phyloP scores from a whole-genome alignment of 2,113 vertebrate species.

The Tor tambroides region DNA sequence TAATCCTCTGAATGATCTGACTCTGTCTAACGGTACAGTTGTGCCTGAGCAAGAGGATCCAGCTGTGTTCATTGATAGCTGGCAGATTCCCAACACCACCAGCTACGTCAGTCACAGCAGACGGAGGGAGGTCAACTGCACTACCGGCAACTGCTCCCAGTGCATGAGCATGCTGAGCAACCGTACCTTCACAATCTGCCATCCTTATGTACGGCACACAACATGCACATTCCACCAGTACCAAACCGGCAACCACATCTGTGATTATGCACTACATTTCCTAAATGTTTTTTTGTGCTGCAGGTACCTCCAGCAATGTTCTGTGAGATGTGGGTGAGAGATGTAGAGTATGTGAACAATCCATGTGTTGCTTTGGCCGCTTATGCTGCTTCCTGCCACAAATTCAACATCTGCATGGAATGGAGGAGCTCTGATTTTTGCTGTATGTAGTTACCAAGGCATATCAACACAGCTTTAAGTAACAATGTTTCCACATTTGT shows the following conservation, averaged over 20 bases:
- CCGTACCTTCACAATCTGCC: slow-evolving; percentile 84
- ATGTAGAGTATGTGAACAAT: slow-evolving; percentile 86
- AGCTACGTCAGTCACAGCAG: slow-evolving; percentile 87
- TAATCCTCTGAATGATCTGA: slow-evolving; percentile 87
- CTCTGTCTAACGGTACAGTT: slow-evolving; percentile 82
- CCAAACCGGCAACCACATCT: not conserved
- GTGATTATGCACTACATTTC: not conserved
- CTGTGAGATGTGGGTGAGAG: slow-evolving; percentile 91
- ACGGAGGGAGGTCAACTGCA: slow-evolving; percentile 86
- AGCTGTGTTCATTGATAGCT: slow-evolving; percentile 88
- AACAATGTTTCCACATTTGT: not conserved
- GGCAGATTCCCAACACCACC: slow-evolving; percentile 90
- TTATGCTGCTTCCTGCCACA: slow-evolving; percentile 93
- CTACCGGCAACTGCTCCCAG: slow-evolving; percentile 87
- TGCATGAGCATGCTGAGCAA: slow-evolving; percentile 88
- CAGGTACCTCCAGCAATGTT: slow-evolving; percentile 89
- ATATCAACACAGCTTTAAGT: not conserved
- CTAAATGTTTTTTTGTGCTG: slow-evolving; percentile 33
- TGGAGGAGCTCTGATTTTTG: slow-evolving; percentile 92
- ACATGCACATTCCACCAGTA: not conserved
- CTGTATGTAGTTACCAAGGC: slow-evolving; percentile 74
- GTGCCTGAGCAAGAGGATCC: slow-evolving; percentile 77
- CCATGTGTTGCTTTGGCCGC: slow-evolving; percentile 89
- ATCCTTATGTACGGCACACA: slow-evolving; percentile 82
- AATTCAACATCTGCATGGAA: slow-evolving; percentile 93